Conservation (phyloP, 2,113 vertebrate species). For the Galeopterus variegatus region DNA sequence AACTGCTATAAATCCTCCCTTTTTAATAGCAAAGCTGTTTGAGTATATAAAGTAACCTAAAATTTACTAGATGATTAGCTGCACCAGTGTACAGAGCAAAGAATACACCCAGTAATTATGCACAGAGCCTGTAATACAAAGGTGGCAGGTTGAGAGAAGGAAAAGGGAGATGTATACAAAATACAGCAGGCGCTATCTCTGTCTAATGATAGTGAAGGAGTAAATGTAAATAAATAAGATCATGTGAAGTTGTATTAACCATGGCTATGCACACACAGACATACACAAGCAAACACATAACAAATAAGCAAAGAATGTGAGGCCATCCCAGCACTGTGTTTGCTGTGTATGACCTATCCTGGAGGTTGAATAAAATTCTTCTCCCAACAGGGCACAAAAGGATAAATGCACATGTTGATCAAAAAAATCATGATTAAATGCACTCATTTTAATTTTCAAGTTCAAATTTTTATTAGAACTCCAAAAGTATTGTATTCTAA, state of each 20-base stretch:
- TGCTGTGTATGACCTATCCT: too few species aligned
- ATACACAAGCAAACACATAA: neutral
- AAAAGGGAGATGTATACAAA: slow-evolving; percentile 28
- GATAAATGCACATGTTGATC: neutral
- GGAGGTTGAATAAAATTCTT: neutral
- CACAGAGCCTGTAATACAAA: neutral
- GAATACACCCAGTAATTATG: neutral
- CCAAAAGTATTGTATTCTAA: slow-evolving; percentile 30
- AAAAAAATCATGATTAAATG: slow-evolving; percentile 42
- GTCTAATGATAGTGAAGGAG: neutral
- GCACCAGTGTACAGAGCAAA: neutral
- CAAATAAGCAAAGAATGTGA: slow-evolving; percentile 4
- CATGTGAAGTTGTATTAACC: neutral
- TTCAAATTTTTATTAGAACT: slow-evolving; percentile 8
- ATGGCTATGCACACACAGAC: neutral
- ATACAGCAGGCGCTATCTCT: neutral
- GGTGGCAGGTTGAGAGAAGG: neutral
- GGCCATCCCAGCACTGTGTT: neutral
- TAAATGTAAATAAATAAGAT: slow-evolving; percentile 40
- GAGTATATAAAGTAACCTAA: neutral
- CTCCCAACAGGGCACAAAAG: neutral
- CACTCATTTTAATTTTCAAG: slow-evolving; percentile 61
- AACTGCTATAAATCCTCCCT: neutral
- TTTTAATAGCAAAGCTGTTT: slow-evolving; percentile 46
- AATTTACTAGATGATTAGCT: slow-evolving; percentile 48